Evolutionary conservation across 2,113 vertebrate species (phyloP).

Genomic region (Tetraodon nigroviridis): DNA sequence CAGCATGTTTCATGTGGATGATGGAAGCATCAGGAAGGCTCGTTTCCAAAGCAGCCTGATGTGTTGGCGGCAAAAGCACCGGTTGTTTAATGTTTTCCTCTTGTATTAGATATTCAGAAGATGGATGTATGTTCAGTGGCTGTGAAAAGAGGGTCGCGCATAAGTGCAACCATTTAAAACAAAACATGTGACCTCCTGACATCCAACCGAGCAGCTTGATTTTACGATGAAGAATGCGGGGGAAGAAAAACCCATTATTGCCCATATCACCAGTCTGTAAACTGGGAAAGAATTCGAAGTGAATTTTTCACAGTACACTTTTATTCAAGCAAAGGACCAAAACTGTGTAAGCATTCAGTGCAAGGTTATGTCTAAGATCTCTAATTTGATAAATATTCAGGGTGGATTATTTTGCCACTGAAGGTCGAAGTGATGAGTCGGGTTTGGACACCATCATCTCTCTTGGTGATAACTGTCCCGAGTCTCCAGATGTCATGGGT

Average conservation of each 20-base stretch:
- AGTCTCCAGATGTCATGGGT: background rate
- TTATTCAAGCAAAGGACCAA: background rate
- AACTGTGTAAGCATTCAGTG: background rate
- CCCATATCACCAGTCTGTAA: too few relatives aligned
- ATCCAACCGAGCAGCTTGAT: constrained; percentile 1
- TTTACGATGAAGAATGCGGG: constrained; percentile 2
- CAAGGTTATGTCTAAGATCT: background rate
- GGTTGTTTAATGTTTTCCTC: too few relatives aligned
- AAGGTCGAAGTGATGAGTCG: constrained; percentile 25
- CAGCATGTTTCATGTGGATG: constrained; percentile 19
- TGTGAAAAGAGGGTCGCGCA: background rate
- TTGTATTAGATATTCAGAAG: background rate
- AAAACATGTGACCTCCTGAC: constrained; percentile 8
- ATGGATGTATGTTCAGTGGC: background rate
- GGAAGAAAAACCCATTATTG: background rate
- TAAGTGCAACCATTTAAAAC: constrained; percentile 2
- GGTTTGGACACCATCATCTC: background rate
- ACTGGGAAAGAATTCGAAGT: too few relatives aligned
- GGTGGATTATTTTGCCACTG: constrained; percentile 4
- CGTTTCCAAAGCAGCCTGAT: background rate
- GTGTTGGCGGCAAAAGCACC: background rate
- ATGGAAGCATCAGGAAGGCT: background rate
- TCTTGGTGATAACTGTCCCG: constrained; percentile 7
- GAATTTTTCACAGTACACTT: background rate
- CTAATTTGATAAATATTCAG: background rate